phyloP scores from a whole-genome alignment of 2,113 vertebrate genomes.

The Proterorhinus semilunaris region DNA sequence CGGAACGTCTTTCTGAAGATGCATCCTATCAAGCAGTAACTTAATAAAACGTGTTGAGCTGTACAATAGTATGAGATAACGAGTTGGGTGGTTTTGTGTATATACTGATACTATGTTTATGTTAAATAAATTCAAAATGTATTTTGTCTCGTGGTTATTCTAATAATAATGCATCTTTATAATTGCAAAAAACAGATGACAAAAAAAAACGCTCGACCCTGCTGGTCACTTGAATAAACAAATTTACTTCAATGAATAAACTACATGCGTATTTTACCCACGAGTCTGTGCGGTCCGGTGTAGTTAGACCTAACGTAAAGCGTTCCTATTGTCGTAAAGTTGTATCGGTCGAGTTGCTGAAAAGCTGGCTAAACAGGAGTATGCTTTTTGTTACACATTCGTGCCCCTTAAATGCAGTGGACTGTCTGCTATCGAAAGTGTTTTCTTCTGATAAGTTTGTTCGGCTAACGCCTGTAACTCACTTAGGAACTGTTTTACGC shows the following conservation, averaged over 20 bases:
- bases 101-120: neutral
- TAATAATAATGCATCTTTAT: too few relatives aligned
- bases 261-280: constrained; percentile 8
- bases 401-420: too few relatives aligned
- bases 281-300: neutral
- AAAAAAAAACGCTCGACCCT: too few relatives aligned
- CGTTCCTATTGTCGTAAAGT: too few relatives aligned
- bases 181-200: too few relatives aligned
- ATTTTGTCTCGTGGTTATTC: neutral
- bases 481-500: neutral
- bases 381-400: neutral
- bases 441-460: neutral
- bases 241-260: too few relatives aligned
- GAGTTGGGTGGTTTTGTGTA: neutral
- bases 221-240: too few relatives aligned
- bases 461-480: neutral
- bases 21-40: neutral
- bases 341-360: neutral
- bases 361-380: neutral
- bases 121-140: neutral
- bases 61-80: neutral
- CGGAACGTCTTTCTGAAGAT: constrained; percentile 42
- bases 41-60: neutral
- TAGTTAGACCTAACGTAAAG: neutral
- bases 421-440: too few relatives aligned